Conservation (phyloP, 2,888 invertebrate genomes). For the Lymantria monacha region DNA sequence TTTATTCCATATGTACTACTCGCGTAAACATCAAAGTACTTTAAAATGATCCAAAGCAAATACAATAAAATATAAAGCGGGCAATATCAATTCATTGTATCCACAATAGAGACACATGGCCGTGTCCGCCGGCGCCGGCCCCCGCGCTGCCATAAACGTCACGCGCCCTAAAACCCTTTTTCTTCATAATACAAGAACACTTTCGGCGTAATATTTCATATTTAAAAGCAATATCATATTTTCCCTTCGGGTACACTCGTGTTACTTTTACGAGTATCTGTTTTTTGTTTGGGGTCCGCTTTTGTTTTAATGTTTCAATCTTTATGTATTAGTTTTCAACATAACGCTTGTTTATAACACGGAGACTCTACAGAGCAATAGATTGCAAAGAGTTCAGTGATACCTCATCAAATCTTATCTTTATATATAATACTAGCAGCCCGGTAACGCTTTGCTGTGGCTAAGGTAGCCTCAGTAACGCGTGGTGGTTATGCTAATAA, state of each 20-base stretch:
- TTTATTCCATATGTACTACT: too few relatives aligned
- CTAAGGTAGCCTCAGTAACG: too few relatives aligned
- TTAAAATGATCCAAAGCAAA: conserved; percentile 17
- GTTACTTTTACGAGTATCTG: conserved; percentile 33
- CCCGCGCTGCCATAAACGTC: conserved; percentile 48
- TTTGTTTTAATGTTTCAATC: conserved; percentile 8
- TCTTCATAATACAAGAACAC: conserved; percentile 66
- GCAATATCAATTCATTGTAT: conserved; percentile 68
- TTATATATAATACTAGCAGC: too few relatives aligned
- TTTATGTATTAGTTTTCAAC: not conserved
- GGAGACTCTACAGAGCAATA: too few relatives aligned
- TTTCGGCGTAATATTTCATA: conserved; percentile 68
- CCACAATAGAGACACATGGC: conserved; percentile 65
- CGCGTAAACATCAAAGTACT: too few relatives aligned
- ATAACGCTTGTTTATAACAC: not conserved
- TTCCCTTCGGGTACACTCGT: conserved; percentile 47
- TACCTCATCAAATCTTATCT: too few relatives aligned
- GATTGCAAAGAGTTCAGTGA: too few relatives aligned
- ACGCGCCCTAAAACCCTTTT: conserved; percentile 69
- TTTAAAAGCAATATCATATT: conserved; percentile 77
- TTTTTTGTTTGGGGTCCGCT: conserved; percentile 10
- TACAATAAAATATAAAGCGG: conserved; percentile 36
- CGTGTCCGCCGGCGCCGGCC: conserved; percentile 23
- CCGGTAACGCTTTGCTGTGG: too few relatives aligned
- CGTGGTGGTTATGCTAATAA: too few relatives aligned